A percentile compares a stretch with the other conserved stretches of the same genome.
phyloP scores from a whole-genome alignment of 2,797 vertebrate species.

The Acrossocheilus wenchowensis region DNA sequence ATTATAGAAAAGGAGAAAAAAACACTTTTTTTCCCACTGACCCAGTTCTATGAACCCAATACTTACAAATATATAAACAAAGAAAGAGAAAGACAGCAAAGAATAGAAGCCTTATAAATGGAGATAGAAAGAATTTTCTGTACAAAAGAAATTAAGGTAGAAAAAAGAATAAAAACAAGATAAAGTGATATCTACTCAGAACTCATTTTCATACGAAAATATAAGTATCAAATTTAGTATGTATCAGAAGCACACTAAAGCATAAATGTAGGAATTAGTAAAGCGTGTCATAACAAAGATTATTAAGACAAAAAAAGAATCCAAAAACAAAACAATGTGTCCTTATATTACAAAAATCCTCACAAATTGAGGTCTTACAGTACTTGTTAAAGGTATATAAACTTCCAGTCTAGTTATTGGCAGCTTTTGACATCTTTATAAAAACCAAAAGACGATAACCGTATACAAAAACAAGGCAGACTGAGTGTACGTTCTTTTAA shows the following conservation, averaged over 20 bases:
- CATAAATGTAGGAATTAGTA: constrained; percentile 99
- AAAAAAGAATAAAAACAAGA: constrained; percentile 83
- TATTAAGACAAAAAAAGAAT: constrained; percentile 55
- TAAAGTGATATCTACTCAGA: constrained; percentile 99
- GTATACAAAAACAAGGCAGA: constrained; percentile 93
- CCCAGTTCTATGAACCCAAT: constrained; percentile 99
- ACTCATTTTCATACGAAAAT: constrained; percentile 99
- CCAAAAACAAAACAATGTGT: constrained; percentile 89
- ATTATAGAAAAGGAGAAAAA: constrained; percentile 83
- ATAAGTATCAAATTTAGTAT: constrained; percentile 99
- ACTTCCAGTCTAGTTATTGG: constrained; percentile 98
- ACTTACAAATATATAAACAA: constrained; percentile 98
- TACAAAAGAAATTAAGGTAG: constrained; percentile 87
- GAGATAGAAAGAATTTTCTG: constrained; percentile 96
- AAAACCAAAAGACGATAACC: constrained; percentile 80
- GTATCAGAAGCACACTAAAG: constrained; percentile 99
- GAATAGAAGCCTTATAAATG: constrained; percentile 85
- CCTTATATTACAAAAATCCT: constrained; percentile 95
- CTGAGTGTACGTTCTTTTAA: constrained; percentile 83
- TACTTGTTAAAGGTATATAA: constrained; percentile 96
- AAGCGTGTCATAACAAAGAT: constrained; percentile 83
- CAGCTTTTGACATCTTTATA: constrained; percentile 83
- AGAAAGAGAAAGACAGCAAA: constrained; percentile 79
- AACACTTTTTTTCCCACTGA: constrained; percentile 84
- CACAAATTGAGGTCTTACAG: constrained; percentile 99